Conservation (phyloP, 2,888 invertebrate genomes). For the Neelides folsomi region DNA sequence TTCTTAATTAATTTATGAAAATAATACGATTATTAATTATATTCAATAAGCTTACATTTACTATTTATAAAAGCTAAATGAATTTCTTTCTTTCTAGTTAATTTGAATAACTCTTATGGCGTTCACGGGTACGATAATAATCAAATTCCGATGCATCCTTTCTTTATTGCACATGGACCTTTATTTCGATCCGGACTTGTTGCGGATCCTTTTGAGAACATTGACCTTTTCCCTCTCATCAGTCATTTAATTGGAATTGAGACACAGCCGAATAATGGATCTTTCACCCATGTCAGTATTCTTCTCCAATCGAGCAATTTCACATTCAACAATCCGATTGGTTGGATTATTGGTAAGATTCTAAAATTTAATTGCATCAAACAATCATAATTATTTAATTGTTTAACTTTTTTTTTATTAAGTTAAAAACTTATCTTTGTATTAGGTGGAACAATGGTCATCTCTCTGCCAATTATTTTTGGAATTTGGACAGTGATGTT, state of each 20-base stretch:
- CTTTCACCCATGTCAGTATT: conserved; percentile 32
- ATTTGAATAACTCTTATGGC: conserved; percentile 44
- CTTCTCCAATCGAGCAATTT: conserved; percentile 5
- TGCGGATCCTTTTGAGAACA: conserved; percentile 45
- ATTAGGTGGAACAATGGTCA: conserved; percentile 21
- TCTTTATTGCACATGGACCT: conserved; percentile 58
- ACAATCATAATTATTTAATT: background rate
- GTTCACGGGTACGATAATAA: conserved; percentile 55
- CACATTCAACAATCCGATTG: conserved; percentile 18
- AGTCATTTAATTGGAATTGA: conserved; percentile 46
- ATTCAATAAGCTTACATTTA: background rate
- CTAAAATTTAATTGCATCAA: background rate
- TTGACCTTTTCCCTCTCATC: conserved; percentile 53
- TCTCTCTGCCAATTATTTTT: conserved; percentile 19
- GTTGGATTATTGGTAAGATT: conserved; percentile 26
- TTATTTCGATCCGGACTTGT: conserved; percentile 40
- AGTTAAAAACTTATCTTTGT: too few relatives aligned
- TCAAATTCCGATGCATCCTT: conserved; percentile 49
- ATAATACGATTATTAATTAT: too few relatives aligned
- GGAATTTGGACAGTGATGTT: conserved; percentile 25
- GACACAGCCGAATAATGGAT: conserved; percentile 43
- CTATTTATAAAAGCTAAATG: too few relatives aligned
- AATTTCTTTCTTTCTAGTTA: conserved; percentile 37
- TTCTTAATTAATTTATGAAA: too few relatives aligned
- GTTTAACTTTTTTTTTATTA: too few relatives aligned